Evolutionary conservation across 92 coral and sea anemone genomes (phyloP).

Genomic region (Nematostella vectensis): DNA sequence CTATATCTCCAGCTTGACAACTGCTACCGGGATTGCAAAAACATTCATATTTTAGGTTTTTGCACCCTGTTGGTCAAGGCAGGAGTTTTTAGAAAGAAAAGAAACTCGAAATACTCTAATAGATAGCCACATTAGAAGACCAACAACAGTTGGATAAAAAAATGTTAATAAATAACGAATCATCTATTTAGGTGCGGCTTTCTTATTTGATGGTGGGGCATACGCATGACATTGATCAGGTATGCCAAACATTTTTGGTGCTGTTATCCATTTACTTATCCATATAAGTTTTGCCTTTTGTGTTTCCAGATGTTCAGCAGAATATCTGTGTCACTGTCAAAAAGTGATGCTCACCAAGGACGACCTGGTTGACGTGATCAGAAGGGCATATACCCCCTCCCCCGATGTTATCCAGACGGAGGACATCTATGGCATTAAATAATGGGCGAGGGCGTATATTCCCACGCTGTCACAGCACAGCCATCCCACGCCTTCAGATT

Average conservation of each 20-base stretch:
- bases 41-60: constrained; percentile 34
- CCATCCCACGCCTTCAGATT: constrained; percentile 42
- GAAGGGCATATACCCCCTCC: constrained; percentile 23
- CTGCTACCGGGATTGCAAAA: constrained; percentile 38
- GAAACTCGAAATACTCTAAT: too few species aligned
- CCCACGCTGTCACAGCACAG: constrained; percentile 31
- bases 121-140: too few species aligned
- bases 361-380: constrained; percentile 24
- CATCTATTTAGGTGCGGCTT: constrained; percentile 35
- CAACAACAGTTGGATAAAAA: too few species aligned
- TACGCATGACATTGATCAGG: constrained; percentile 50
- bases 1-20: constrained; percentile 38
- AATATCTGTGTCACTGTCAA: constrained; percentile 33
- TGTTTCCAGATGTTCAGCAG: constrained; percentile 34
- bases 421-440: constrained; percentile 27
- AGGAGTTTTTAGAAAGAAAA: constrained; percentile 33
- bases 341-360: constrained; percentile 32
- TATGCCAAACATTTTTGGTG: neutral
- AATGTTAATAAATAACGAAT: too few species aligned
- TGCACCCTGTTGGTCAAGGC: constrained; percentile 35
- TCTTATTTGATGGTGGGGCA: constrained; percentile 50
- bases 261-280: neutral
- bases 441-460: constrained; percentile 24
- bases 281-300: neutral
- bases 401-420: constrained; percentile 19